Base-by-base conservation (phyloP, 2,888 invertebrate species). In the Ariolimax columbianus region DNA sequence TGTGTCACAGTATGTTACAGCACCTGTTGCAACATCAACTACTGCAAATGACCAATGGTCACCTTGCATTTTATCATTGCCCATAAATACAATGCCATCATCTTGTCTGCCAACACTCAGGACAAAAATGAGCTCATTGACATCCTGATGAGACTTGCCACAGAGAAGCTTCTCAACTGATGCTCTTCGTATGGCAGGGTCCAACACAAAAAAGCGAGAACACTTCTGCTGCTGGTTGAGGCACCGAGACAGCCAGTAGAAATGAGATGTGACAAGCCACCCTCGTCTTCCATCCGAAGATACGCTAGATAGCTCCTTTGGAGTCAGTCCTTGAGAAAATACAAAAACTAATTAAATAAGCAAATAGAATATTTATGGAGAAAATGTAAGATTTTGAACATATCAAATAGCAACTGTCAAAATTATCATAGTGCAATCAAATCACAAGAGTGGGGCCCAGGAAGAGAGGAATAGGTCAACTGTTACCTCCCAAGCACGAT, bases 11-110 rank as follows among this genome's bases (percentile, higher is more conserved):
- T 85, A 85, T 6, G 63, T 70, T 30, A 85, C 6, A 3, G n/a
- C 33, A 33, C 82, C 77, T 23, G 47, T 30, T 19, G n/a, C 11
- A 17, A 82, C 40, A 43, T 85, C 78, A 30, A 85, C 77, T 30
- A 85, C 78, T 23, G 82, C 81, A n/a, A 85, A 43, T 30, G 85
- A 82, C 85, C 85, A 85, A 38, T 85, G 85, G 47, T 85, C 85
- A 26, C 85, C 85, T n/a, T 43, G 82, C 77, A 77, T 77, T 40
- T 77, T 85, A 40, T 85, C 82, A 17, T 51, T 85, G 26, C 85
- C 82, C 33, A 85, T 40, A 59, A 82, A 85, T 0, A 85, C 85
- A 43, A 77, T 33, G 4, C 85, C 85, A 72, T 85, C 77, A 70
- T 85, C 85, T 38, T 85, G 85, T 38, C 85, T 33, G 7, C 85